Conservation (phyloP, 2,113 vertebrate species). For the Ochotona princeps region DNA sequence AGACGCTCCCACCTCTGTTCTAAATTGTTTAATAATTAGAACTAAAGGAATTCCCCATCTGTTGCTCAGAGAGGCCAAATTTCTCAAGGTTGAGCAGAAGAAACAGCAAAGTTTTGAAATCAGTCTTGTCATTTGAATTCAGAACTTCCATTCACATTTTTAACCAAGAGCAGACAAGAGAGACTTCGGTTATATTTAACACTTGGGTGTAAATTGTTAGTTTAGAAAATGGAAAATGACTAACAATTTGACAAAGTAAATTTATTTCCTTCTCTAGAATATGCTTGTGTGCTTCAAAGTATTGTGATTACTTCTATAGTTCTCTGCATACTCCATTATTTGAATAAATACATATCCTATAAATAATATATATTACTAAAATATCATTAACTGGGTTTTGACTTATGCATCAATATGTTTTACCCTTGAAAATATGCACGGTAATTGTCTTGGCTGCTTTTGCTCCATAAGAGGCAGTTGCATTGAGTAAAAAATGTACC, state of each 20-base stretch:
- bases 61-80: not conserved
- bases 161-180: not conserved
- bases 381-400: slow-evolving; percentile 10
- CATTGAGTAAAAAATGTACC: not conserved
- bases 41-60: slow-evolving; percentile 1
- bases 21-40: not conserved
- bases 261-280: slow-evolving; percentile 34
- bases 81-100: not conserved
- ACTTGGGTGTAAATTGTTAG: not conserved
- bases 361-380: not conserved
- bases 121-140: not conserved
- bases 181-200: not conserved
- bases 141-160: not conserved
- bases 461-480: not conserved
- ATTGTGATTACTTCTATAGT: not conserved
- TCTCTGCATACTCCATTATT: not conserved
- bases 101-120: not conserved
- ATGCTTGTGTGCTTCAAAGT: not conserved
- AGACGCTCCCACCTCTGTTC: no score
- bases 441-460: not conserved
- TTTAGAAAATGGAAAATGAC: not conserved
- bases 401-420: not conserved
- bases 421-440: not conserved
- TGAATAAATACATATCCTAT: not conserved
- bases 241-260: not conserved